phyloP scores from a whole-genome alignment of 2,888 invertebrate genomes.

The Drosophila flavopinicola region DNA sequence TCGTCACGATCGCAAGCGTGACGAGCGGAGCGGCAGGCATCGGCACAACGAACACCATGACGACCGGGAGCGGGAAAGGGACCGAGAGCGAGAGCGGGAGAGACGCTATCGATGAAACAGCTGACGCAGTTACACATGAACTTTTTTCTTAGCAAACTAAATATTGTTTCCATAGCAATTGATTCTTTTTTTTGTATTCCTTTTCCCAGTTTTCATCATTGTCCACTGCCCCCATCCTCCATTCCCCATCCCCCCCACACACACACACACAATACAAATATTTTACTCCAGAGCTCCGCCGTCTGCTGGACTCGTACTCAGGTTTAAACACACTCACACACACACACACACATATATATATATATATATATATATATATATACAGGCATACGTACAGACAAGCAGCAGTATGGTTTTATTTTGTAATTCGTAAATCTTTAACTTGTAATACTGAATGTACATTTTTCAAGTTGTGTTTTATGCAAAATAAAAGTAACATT shows the following conservation, averaged over 20 bases:
- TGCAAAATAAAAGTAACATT: constrained; percentile 58
- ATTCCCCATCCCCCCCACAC: not conserved
- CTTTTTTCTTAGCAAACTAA: constrained; percentile 28
- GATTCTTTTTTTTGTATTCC: constrained; percentile 7
- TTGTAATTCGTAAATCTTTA: constrained; percentile 47
- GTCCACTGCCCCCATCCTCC: constrained; percentile 5
- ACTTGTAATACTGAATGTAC: constrained; percentile 45
- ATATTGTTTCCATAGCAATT: constrained; percentile 27
- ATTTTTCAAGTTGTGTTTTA: constrained; percentile 71
- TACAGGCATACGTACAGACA: constrained; percentile 7
- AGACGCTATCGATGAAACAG: constrained; percentile 70
- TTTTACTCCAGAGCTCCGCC: constrained; percentile 13
- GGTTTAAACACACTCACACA: constrained; percentile 47
- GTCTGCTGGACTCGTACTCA: constrained; percentile 52
- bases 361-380: constrained; percentile 8
- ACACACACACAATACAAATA: not conserved
- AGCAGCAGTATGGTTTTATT: constrained; percentile 42
- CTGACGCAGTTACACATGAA: constrained; percentile 4
- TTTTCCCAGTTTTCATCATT: not conserved
- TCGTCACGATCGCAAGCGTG: constrained; percentile 64
- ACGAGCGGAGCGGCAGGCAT: constrained; percentile 56
- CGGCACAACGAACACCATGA: constrained; percentile 58
- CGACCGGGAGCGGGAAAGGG: constrained; percentile 49
- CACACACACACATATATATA: constrained; percentile 1
- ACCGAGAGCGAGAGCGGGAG: constrained; percentile 40